Evolutionary conservation across 2,888 invertebrate species (phyloP).

Genomic region (Biston betularia): DNA sequence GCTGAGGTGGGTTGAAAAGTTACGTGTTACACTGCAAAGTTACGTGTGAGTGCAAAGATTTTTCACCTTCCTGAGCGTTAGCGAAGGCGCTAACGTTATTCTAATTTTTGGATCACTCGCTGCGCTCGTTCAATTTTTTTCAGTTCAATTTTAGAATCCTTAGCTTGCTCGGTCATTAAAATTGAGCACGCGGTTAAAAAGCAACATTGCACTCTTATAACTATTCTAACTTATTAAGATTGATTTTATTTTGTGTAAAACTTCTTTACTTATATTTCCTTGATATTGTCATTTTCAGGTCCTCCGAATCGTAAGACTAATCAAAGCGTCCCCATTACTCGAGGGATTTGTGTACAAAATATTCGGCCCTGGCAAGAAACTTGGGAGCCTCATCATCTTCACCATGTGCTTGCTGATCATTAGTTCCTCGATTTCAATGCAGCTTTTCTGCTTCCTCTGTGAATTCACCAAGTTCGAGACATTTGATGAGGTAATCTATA

Average conservation of each 20-base stretch:
- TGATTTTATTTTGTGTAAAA: not conserved
- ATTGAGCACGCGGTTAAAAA: no score
- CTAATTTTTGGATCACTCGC: no score
- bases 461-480: slow-evolving; percentile 99
- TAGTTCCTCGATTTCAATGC: slow-evolving; percentile 99
- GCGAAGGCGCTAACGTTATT: no score
- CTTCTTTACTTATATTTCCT: not conserved
- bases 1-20: no score
- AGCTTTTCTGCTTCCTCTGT: slow-evolving; percentile 97
- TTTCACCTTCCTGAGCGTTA: no score
- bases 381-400: slow-evolving; percentile 99
- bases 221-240: not conserved
- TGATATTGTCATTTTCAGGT: slow-evolving; percentile 87
- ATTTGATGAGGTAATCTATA: slow-evolving; percentile 93
- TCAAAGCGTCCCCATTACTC: slow-evolving; percentile 99
- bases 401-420: slow-evolving; percentile 99
- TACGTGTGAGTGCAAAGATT: no score
- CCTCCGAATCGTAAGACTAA: slow-evolving; percentile 96
- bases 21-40: no score
- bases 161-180: no score
- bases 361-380: slow-evolving; percentile 97
- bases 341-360: slow-evolving; percentile 99
- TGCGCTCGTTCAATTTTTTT: no score
- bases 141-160: no score
- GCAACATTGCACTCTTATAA: no score